Evolutionary conservation across 2,888 invertebrate genomes (phyloP).

Genomic region (Carabus problematicus): DNA sequence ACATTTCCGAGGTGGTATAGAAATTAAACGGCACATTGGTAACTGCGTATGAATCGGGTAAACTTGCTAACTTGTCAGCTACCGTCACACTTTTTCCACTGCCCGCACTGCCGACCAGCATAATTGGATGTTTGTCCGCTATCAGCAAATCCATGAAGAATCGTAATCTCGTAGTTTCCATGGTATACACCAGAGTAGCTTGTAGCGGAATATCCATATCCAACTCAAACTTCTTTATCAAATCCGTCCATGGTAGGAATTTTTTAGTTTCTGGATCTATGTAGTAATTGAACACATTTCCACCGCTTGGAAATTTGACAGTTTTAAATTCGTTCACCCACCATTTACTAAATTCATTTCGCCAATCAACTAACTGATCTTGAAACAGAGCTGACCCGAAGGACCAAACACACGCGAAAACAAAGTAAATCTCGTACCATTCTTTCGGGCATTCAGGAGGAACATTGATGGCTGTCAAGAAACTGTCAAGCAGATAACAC

Average conservation of each 20-base stretch:
- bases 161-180: conserved; percentile 80
- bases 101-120: conserved; percentile 90
- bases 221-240: conserved; percentile 78
- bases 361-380: conserved; percentile 90
- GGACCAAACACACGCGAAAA: conserved; percentile 89
- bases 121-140: conserved; percentile 79
- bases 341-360: conserved; percentile 95
- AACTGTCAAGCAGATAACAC: conserved; percentile 84
- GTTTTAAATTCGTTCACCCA: conserved; percentile 91
- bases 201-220: conserved; percentile 89
- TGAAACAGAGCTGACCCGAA: conserved; percentile 92
- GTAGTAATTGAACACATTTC: conserved; percentile 88
- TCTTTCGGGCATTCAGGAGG: conserved; percentile 92
- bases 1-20: conserved; percentile 92
- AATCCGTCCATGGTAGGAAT: conserved; percentile 86
- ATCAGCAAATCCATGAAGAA: conserved; percentile 90
- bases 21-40: conserved; percentile 94
- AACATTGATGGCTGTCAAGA: conserved; percentile 79
- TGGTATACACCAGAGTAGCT: conserved; percentile 77
- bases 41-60: conserved; percentile 80
- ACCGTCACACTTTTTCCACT: conserved; percentile 94
- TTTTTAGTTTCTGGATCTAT: conserved; percentile 87
- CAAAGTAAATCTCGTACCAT: conserved; percentile 94
- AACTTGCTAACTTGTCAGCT: conserved; percentile 76
- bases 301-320: conserved; percentile 83